A percentile compares a stretch with the other conserved stretches of the same genome.
These are phyloP conservation scores for Dynastes grantii DNA, from an alignment of 2,888 invertebrate genomes.

Conservation along the genomic window DNA sequence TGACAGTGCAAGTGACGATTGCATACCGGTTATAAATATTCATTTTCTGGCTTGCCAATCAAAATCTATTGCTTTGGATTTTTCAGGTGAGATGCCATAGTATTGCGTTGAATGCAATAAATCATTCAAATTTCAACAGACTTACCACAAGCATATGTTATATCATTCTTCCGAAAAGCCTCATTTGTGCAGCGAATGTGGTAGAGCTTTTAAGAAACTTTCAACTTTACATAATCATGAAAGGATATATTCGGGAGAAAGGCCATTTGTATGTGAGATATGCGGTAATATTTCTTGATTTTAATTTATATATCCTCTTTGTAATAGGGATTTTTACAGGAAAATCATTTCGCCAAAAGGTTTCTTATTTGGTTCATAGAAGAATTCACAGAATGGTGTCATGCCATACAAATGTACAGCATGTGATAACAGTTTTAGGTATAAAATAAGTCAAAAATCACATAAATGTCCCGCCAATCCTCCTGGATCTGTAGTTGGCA, in stretches of 20 bases:
- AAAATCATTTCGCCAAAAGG: slow-evolving; percentile 89
- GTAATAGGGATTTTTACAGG: slow-evolving; percentile 71
- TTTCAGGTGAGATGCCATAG: slow-evolving; percentile 89
- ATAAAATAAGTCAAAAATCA: slow-evolving; percentile 88
- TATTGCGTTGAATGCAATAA: slow-evolving; percentile 86
- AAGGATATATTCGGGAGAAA: slow-evolving; percentile 88
- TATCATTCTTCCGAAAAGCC: slow-evolving; percentile 92
- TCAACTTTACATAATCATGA: slow-evolving; percentile 91
- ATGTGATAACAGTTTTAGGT: slow-evolving; percentile 87
- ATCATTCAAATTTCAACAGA: slow-evolving; percentile 92
- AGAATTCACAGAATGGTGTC: slow-evolving; percentile 86
- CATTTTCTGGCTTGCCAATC: neutral
- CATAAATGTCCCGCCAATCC: slow-evolving; percentile 83
- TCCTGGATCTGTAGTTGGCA: slow-evolving; percentile 73
- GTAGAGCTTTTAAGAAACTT: slow-evolving; percentile 88
- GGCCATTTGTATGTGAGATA: slow-evolving; percentile 89
- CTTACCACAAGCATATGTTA: slow-evolving; percentile 89
- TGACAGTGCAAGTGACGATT: slow-evolving; percentile 71
- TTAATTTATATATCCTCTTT: neutral
- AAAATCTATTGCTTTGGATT: neutral
- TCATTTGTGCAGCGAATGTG: slow-evolving; percentile 81
- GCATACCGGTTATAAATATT: slow-evolving; percentile 78
- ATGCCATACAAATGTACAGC: slow-evolving; percentile 90
- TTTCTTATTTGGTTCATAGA: slow-evolving; percentile 88
- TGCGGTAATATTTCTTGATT: slow-evolving; percentile 77